Conservation (phyloP, 2,888 invertebrate species). For the Melangyna quadrimaculata region DNA sequence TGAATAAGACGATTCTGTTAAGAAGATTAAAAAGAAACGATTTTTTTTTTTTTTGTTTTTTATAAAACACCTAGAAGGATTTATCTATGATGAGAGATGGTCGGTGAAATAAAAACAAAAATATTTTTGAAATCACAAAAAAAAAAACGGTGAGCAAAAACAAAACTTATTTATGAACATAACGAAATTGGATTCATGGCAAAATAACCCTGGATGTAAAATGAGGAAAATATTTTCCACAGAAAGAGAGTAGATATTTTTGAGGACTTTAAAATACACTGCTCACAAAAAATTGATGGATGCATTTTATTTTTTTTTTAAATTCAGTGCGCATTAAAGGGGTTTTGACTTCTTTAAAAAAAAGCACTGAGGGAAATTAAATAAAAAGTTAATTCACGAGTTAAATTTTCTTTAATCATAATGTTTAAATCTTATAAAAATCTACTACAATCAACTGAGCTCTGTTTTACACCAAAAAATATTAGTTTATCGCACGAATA, state of each 20-base stretch:
- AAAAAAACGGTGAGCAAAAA: constrained; percentile 5
- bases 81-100: background rate
- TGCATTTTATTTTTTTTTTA: no score
- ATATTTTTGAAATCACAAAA: background rate
- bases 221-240: background rate
- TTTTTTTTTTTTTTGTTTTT: background rate
- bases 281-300: constrained; percentile 3
- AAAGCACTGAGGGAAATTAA: no score
- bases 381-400: no score
- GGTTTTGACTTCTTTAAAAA: no score
- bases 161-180: background rate
- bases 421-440: no score
- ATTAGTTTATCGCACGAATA: no score
- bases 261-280: background rate
- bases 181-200: background rate
- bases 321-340: no score
- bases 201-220: background rate
- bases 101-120: background rate
- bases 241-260: background rate
- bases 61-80: background rate
- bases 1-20: constrained; percentile 80
- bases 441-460: no score
- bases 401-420: no score
- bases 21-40: constrained; percentile 38
- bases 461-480: no score